These are phyloP conservation scores for Candoia aspera DNA, from an alignment of 2,113 vertebrate species.

Conservation along the genomic window DNA sequence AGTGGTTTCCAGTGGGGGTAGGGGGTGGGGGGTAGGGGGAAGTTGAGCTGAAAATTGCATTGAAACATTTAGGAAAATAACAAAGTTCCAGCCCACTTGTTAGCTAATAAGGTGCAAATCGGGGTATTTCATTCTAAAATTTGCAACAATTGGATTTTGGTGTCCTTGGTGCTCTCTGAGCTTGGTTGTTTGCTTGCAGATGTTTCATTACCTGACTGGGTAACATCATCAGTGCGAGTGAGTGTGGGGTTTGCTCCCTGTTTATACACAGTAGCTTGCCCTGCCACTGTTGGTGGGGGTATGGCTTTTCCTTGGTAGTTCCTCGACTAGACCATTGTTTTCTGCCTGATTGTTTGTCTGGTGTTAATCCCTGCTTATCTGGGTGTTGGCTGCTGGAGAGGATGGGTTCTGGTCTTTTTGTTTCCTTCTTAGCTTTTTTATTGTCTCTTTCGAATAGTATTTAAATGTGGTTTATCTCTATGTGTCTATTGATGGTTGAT, in stretches of 20 bases:
- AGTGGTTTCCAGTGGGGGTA: too few species aligned
- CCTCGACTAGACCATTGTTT: neutral
- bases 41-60: neutral
- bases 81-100: neutral
- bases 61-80: neutral
- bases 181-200: neutral
- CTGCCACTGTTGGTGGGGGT: neutral
- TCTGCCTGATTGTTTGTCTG: neutral
- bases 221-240: neutral
- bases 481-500: neutral
- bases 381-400: neutral
- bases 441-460: neutral
- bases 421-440: accelerated
- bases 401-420: neutral
- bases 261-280: neutral
- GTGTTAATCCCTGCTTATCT: neutral
- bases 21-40: too few species aligned
- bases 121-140: neutral
- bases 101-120: neutral
- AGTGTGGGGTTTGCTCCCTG: neutral
- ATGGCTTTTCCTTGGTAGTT: neutral
- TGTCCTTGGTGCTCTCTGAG: neutral
- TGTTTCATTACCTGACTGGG: neutral
- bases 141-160: neutral
- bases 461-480: neutral